These are phyloP conservation scores for Luffia ferchaultella DNA, from an alignment of 2,888 invertebrate genomes.

Conservation along the genomic window DNA sequence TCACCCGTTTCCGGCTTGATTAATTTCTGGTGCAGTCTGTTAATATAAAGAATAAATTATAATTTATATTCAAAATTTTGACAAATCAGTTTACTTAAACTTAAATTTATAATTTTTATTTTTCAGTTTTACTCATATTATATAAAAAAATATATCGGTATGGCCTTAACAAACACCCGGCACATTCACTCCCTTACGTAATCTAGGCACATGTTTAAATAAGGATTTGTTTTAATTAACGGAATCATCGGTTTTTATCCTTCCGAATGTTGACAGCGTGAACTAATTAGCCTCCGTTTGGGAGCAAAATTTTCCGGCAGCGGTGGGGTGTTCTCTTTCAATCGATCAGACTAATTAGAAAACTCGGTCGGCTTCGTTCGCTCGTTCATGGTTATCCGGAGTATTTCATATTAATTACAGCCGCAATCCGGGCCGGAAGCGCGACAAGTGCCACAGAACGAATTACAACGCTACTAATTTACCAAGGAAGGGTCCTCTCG, in stretches of 20 bases:
- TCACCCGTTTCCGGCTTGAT: too few relatives aligned
- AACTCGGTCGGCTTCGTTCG: neutral
- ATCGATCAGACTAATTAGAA: neutral
- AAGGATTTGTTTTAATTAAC: too few relatives aligned
- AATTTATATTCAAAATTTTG: too few relatives aligned
- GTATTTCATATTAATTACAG: neutral
- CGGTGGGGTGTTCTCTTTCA: neutral
- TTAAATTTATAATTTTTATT: too few relatives aligned
- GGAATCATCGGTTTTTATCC: neutral
- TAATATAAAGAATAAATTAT: too few relatives aligned
- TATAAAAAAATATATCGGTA: too few relatives aligned
- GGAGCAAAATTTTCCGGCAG: neutral
- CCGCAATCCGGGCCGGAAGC: neutral
- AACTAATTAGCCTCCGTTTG: neutral
- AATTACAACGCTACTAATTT: neutral
- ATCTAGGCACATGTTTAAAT: too few relatives aligned
- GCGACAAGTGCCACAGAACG: neutral
- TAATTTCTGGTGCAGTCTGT: too few relatives aligned
- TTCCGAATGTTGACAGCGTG: neutral
- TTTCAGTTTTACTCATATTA: too few relatives aligned
- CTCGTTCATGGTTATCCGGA: neutral
- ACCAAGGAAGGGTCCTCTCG: neutral
- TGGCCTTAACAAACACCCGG: too few relatives aligned
- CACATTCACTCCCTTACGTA: too few relatives aligned
- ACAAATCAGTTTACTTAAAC: too few relatives aligned